A percentile compares a stretch with the other conserved stretches of the same genome.
These are phyloP conservation scores for Takifugu rubripes DNA, from an alignment of 2,797 vertebrate genomes.

Conservation along the genomic window DNA sequence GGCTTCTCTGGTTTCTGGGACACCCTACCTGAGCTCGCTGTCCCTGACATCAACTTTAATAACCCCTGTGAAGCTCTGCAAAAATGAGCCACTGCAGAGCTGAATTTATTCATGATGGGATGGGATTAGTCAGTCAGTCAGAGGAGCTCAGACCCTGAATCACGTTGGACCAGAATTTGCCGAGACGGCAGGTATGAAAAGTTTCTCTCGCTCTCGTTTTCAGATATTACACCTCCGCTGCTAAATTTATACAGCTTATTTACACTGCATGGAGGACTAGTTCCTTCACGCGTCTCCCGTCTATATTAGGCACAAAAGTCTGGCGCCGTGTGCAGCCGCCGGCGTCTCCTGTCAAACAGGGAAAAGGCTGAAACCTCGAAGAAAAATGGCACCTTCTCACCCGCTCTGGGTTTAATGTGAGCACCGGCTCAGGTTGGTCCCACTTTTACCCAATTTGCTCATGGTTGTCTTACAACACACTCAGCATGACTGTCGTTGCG, in stretches of 20 bases:
- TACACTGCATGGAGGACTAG: constrained; percentile 69
- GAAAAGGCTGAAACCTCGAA: neutral
- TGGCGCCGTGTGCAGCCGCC: constrained; percentile 42
- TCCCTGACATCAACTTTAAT: constrained; percentile 16
- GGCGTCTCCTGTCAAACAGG: constrained; percentile 30
- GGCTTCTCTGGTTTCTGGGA: constrained; percentile 32
- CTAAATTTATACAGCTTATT: constrained; percentile 73
- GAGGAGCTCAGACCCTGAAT: too few species aligned
- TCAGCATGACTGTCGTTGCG: constrained; percentile 46
- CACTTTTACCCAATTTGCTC: constrained; percentile 36
- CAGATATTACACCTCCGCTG: constrained; percentile 62
- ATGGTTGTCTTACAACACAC: constrained; percentile 31
- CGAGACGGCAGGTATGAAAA: constrained; percentile 4
- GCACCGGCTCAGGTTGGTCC: constrained; percentile 7
- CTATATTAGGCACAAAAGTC: constrained; percentile 69
- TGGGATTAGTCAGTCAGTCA: too few species aligned
- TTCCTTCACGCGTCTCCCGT: constrained; percentile 53
- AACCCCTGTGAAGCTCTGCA: neutral
- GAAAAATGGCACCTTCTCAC: too few species aligned
- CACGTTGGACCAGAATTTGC: too few species aligned
- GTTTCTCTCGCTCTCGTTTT: constrained; percentile 24
- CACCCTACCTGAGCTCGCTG: constrained; percentile 27
- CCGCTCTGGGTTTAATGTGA: neutral
- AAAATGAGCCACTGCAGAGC: neutral
- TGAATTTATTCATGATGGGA: too few species aligned